Conservation (phyloP, 2,113 vertebrate species). For the Passer montanus region DNA sequence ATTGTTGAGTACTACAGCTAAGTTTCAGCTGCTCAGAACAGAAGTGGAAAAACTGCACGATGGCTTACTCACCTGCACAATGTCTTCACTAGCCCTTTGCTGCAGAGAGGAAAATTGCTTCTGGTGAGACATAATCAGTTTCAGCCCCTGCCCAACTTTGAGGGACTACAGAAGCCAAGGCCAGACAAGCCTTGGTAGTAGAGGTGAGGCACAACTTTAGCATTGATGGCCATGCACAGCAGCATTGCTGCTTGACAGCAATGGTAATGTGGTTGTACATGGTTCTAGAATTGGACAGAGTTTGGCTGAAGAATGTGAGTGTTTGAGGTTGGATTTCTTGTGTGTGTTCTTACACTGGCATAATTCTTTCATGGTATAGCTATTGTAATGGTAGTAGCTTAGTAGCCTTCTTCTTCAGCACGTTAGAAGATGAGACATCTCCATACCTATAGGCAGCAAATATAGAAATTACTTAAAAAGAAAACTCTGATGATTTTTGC, state of each 20-base stretch:
- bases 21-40: neutral
- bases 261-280: accelerated
- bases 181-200: neutral
- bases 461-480: neutral
- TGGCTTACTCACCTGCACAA: accelerated
- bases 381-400: neutral
- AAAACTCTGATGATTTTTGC: neutral
- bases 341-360: neutral
- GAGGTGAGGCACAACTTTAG: neutral
- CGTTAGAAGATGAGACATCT: neutral
- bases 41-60: neutral
- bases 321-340: neutral
- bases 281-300: neutral
- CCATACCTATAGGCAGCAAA: neutral
- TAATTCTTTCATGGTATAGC: neutral
- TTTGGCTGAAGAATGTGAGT: neutral
- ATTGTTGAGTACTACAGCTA: neutral
- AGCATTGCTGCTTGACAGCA: neutral
- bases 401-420: neutral
- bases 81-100: neutral
- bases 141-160: neutral
- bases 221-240: accelerated
- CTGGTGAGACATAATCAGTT: neutral
- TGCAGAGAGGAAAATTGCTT: neutral
- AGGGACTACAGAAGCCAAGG: neutral